These are phyloP conservation scores for Perithous albicinctus DNA, from an alignment of 2,888 invertebrate genomes.

Conservation along the genomic window DNA sequence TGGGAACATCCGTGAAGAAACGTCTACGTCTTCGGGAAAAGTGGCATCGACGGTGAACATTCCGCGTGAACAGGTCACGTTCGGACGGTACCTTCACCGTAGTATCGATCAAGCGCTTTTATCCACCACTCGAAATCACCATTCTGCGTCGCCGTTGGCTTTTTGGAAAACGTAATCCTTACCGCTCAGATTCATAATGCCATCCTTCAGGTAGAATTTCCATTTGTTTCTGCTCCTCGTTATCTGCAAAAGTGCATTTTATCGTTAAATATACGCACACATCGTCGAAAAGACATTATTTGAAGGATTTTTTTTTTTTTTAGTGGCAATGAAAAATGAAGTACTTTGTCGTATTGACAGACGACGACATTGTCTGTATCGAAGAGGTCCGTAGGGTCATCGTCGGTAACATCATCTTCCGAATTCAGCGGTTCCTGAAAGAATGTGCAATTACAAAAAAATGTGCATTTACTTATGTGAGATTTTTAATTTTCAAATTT, in stretches of 20 bases:
- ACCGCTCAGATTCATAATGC: slow-evolving; percentile 99
- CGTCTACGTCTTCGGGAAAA: slow-evolving; percentile 13
- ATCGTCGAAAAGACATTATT: not conserved
- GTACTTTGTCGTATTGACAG: slow-evolving; percentile 99
- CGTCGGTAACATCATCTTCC: slow-evolving; percentile 98
- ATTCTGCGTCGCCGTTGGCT: slow-evolving; percentile 99
- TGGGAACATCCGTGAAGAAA: not conserved
- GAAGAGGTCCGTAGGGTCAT: slow-evolving; percentile 97
- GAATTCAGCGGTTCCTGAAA: slow-evolving; percentile 98
- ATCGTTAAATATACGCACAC: not conserved
- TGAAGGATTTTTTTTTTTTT: slow-evolving; percentile 9
- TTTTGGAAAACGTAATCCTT: slow-evolving; percentile 99
- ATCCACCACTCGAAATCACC: slow-evolving; percentile 88
- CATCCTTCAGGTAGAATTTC: slow-evolving; percentile 99
- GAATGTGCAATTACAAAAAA: no score
- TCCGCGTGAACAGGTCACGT: slow-evolving; percentile 58
- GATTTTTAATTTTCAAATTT: no score
- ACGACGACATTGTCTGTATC: slow-evolving; percentile 99
- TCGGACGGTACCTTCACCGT: slow-evolving; percentile 14
- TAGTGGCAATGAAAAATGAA: not conserved
- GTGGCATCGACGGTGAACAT: slow-evolving; percentile 47
- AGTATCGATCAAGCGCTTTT: slow-evolving; percentile 24
- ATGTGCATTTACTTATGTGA: no score
- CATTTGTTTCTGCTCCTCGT: slow-evolving; percentile 99
- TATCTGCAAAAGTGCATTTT: slow-evolving; percentile 88